Evolutionary conservation across 2,113 vertebrate genomes (phyloP), one percentile per base, ranked within the genome.

Genomic region (Pica pica): DNA sequence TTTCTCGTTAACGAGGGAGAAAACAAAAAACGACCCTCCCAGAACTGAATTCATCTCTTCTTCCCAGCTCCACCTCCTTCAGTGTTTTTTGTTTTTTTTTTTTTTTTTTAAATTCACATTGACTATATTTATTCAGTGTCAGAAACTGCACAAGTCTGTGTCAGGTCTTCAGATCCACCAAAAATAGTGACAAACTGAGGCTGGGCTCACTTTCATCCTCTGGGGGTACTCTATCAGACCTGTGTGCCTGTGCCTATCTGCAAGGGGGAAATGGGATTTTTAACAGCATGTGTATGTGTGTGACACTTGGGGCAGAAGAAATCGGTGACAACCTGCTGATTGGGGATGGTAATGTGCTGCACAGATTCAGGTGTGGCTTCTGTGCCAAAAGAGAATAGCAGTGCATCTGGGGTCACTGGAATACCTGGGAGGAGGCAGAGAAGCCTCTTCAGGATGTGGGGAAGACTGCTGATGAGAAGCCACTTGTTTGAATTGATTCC

Each of bases 281-380:
- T 57, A 46, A 21, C 31, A 47, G 35, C 37, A 2, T 17, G 24
- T 59, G 28, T 33, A 9, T 7, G 9, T 35, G 33, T 37, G 33
- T 6, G 69, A 63, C 39, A 20, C 20, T 50, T 37, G 13, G 33
- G 61, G n/a, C 35, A 44, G 52, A 53, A 55, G 37, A 74, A 82
- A 31, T 59, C 0, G 0, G 52, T 89, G 83, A 52, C 39, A 85
- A 3, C 11, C 24, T 59, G n/a, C 50, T 46, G 52, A 14, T 0
- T 15, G 16, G 47, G 64, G 30, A 22, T 50, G 49, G 59, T 31
- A 19, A 33, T 35, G 47, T 24, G 46, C 75, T 4, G 7, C 3
- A 3, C 41, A 13, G 7, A 19, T 69, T 73, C 35, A 3, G 21
- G 14, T 49, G 70, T 37, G 18, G 19, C n/a, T 93, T 79, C 69